Conservation (phyloP, 2,797 vertebrate species). For the Lepilemur ruficaudatus region DNA sequence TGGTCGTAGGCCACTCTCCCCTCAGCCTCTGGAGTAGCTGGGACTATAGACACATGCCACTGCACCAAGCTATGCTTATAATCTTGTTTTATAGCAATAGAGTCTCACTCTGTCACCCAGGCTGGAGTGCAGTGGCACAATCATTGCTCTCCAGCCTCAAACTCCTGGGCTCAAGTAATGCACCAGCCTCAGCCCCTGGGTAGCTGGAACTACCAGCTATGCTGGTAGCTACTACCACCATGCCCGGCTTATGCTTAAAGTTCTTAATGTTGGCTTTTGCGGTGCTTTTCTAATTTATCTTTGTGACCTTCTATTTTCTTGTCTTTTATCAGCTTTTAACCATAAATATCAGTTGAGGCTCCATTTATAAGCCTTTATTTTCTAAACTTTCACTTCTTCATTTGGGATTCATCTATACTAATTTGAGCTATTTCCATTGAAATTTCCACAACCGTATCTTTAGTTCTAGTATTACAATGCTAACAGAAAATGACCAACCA, state of each 20-base stretch:
- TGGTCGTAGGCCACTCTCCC: no score
- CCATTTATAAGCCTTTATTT: neutral
- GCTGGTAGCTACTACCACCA: neutral
- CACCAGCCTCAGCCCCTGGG: neutral
- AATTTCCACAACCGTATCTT: neutral
- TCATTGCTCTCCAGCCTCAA: neutral
- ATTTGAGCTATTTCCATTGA: neutral
- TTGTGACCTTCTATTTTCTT: neutral
- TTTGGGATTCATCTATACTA: neutral
- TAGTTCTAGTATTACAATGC: neutral
- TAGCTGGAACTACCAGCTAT: neutral
- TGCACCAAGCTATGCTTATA: no score
- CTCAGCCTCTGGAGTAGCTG: no score
- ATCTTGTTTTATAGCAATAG: neutral
- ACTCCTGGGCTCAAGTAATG: neutral
- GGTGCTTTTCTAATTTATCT: neutral
- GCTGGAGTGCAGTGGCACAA: no score
- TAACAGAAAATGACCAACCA: neutral
- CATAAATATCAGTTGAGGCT: neutral
- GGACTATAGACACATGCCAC: no score
- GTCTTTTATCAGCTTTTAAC: neutral
- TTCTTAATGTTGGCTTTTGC: neutral
- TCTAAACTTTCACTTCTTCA: neutral
- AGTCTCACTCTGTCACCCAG: neutral
- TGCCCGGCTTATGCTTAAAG: neutral